Evolutionary conservation across 2,113 vertebrate species (phyloP), one percentile per base, ranked within the genome.

Genomic region (Nerophis lumbriciformis): DNA sequence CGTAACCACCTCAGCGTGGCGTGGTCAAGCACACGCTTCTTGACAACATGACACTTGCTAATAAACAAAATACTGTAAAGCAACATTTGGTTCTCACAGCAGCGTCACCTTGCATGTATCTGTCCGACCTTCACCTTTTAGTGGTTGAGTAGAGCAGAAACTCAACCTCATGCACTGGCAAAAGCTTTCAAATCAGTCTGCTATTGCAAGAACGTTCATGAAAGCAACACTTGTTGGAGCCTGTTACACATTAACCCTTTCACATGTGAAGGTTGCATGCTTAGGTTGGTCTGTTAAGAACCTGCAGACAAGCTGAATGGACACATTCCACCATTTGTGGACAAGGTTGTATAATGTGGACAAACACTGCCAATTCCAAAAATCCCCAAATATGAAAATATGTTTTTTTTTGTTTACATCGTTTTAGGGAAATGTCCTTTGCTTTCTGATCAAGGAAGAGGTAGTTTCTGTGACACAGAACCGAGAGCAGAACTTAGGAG

Each of bases 171-270:
- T 11, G 39, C 39, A 63, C 59, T 59, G 47, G 63, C 69, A 50
- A 61, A 57, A 57, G 59, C 65, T 76, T 83, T 75, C 70, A 72
- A 65, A 91, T 88, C 15, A 19, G 28, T 62, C 68, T 45, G 57
- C 54, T 78, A 77, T 80, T 68, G 14, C 39, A 63, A 71, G 15
- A 36, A 53, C 28, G 48, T 66, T 66, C 44, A 77, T 86, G 79
- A 87, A 83, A 78, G 80, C 75, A 50, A 42, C 59, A 8, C 78
- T 83, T 88, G 88, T 90, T 80, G 48, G 16, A 75, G 55, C 85
- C 72, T 83, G 86, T 85, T 87, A 86, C 66, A 76, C 69, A 87
- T 89, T 86, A 88, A 87, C 81, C 45, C 57, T 73, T 64, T 74
- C 13, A 66, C 19, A 56, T 50, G 42, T 10, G 48, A 61, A 52